These are phyloP conservation scores for Naso thynnoides DNA, from an alignment of 2,797 vertebrate genomes.

Conservation along the genomic window DNA sequence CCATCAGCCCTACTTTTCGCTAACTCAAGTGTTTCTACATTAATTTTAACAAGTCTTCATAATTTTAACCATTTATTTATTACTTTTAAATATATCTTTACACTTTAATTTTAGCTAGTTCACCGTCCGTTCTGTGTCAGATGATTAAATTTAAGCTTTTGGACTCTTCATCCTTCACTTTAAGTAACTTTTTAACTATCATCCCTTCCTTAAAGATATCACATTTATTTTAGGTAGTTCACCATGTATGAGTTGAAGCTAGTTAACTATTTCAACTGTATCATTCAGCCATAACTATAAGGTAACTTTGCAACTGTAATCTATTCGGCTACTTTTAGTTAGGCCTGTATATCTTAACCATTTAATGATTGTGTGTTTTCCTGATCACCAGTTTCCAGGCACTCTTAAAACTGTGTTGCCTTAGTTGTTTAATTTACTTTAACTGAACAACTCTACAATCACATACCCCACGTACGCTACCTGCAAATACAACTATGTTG, in stretches of 20 bases:
- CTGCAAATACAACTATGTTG: background rate
- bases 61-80: too few species aligned
- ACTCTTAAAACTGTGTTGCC: background rate
- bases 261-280: background rate
- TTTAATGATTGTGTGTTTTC: background rate
- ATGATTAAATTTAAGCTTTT: background rate
- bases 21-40: too few species aligned
- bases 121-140: background rate
- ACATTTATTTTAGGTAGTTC: background rate
- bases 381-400: background rate
- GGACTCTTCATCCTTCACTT: background rate
- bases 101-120: background rate
- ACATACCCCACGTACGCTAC: background rate
- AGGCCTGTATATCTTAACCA: background rate
- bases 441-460: background rate
- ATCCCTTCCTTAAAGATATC: too few species aligned
- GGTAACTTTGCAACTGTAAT: background rate
- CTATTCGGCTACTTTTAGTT: too few species aligned
- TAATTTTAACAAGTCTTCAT: too few species aligned
- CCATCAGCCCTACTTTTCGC: too few species aligned
- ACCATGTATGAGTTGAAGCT: too few species aligned
- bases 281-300: background rate
- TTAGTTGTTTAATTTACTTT: background rate
- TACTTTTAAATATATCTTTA: background rate
- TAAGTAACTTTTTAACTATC: background rate